Base-by-base conservation (phyloP, 2,113 vertebrate genomes). In the Ophiodon elongatus region DNA sequence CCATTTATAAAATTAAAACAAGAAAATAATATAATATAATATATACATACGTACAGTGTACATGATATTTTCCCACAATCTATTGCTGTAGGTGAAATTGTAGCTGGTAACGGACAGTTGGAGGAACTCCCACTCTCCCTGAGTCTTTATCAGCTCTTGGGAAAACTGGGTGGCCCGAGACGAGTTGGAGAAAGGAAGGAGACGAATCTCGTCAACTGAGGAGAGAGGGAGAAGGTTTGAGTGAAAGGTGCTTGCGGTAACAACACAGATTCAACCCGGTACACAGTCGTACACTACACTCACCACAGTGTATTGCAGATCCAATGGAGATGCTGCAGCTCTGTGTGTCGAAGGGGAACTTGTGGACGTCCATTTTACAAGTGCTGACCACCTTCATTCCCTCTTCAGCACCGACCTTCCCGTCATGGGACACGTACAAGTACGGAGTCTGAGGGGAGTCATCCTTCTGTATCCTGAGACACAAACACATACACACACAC, bases 261-360 rank as follows among this genome's bases (percentile, higher is more conserved):
- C 6, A 76, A 54, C 13, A 25, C 14, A 8, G 21, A 63, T 29
- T 15, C 35, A 47, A 10, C 10, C 10, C 29, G 43, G 2, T 4
- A 5, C 14, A 19, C 33, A 63, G 43, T 29, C 47, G 14, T 25
- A 11, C 10, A 1, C 4, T 17, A 52, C 19, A 8, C 89, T 89
- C 76, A 95, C 94, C 66, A 1, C 5, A n/a, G n/a, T 91, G 74
- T 3, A 72, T 9, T 0, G 72, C 67, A n/a, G 94, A 93, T 23
- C 66, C 65, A 2, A 94, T 47, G 21, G 92, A 50, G 56, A 95
- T 85, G 88, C 73, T 93, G 65, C 94, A 95, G 19, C 60, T 82
- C 88, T 95, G 94, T 0, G 85, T 93, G 88, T 95, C 94, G 2
- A 95, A 94, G 72, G 94, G 94, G 80, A 95, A 95, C 87, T 94